Base-by-base conservation (phyloP, 2,113 vertebrate species). In the Sorex araneus region DNA sequence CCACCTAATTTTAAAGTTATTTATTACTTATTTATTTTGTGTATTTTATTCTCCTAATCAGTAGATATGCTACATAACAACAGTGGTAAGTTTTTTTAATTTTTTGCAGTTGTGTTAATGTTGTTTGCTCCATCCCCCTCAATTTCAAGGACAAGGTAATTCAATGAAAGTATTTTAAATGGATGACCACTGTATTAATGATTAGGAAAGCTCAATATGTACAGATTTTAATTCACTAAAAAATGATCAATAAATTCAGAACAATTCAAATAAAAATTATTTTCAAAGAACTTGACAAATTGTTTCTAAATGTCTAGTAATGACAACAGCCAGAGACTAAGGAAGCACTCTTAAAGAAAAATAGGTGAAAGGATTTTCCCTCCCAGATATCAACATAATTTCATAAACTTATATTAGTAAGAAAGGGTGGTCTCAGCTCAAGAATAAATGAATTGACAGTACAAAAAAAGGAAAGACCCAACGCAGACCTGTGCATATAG, bases 381-480 rank as follows among this genome's bases (percentile, higher is more conserved):
- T 81, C 80, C 43, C 18, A 21, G 18, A 76, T 43, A 67, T 27
- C 54, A 81, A 71, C n/a, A 69, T 10, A 70, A 90, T 78, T 90
- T 85, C 21, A 54, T 79, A 75, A 78, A 79, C 12, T 78, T 67
- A 30, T 23, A 15, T 34, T 85, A 91, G 34, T 84, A 60, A 91
- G 19, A 76, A 3, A 36, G 82, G 27, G 36, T 71, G 21, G 4
- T 45, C 74, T 43, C 90, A 70, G 27, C 66, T 81, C 12, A 43
- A 16, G 64, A 85, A 66, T 81, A 84, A 90, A 84, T 13, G 93
- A 64, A 71, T 3, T 66, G n/a, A 43, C 79, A 74, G 15, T 28
- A 69, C 60, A 78, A 57, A 34, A 94, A 94, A 95, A 76, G 21
- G 70, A 13, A 92, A 91, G 91, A 47, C 11, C 27, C 36, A 70